Percentiles rank a stretch among this genome's conserved stretches.
Conservation (phyloP, 1,140 invertebrate genomes). For the Zaprionus nigranus region DNA sequence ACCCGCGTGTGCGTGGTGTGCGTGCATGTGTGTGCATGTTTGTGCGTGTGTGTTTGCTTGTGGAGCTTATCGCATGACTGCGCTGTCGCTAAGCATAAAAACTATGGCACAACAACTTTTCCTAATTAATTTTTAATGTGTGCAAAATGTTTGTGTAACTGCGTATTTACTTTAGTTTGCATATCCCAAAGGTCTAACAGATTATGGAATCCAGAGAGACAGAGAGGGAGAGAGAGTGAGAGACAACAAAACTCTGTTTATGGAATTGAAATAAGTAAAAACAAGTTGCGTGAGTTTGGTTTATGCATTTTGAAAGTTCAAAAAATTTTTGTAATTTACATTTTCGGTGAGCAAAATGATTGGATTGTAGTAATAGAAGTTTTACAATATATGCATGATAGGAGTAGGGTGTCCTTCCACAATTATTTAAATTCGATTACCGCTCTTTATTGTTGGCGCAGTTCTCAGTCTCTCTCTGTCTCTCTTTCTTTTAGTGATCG, state of each 20-base stretch:
- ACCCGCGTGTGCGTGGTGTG: background rate
- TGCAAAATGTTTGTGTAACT: conserved; percentile 74
- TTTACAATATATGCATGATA: background rate
- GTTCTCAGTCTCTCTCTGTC: no score
- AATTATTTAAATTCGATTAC: background rate
- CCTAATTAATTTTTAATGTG: conserved; percentile 81
- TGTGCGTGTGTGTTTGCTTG: background rate
- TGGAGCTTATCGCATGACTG: conserved; percentile 62
- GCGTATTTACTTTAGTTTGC: conserved; percentile 41
- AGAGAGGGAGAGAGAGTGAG: background rate
- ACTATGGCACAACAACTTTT: conserved; percentile 72
- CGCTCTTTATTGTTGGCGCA: no score
- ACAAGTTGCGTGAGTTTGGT: background rate
- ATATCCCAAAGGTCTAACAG: conserved; percentile 36
- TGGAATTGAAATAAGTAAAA: conserved; percentile 2
- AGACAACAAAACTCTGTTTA: background rate
- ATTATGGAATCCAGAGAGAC: conserved; percentile 18
- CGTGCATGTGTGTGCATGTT: conserved; percentile 8
- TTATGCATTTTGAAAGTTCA: background rate
- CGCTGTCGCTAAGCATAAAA: conserved; percentile 75
- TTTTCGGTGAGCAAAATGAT: background rate
- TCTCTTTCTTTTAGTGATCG: no score
- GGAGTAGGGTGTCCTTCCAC: background rate
- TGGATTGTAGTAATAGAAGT: background rate
- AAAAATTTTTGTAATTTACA: conserved; percentile 1